Conservation (phyloP, 1,140 invertebrate genomes). For the Stegodyphus mimosarum region DNA sequence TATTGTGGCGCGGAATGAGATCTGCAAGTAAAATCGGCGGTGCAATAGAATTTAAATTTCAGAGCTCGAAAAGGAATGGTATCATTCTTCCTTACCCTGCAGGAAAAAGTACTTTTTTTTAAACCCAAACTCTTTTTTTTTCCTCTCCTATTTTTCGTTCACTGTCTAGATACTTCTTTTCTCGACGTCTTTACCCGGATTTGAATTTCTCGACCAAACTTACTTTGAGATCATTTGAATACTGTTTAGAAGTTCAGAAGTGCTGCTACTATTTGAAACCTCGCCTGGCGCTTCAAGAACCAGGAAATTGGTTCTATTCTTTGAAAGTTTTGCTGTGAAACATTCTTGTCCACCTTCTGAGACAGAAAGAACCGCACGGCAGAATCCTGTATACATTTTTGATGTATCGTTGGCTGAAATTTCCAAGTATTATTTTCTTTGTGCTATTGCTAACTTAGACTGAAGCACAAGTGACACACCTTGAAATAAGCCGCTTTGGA, state of each 20-base stretch:
- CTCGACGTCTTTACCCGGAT: conserved; percentile 13
- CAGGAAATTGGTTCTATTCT: conserved; percentile 46
- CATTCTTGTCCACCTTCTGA: background rate
- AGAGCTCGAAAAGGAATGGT: conserved; percentile 1
- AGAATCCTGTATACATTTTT: too few relatives aligned
- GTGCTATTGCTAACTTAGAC: too few relatives aligned
- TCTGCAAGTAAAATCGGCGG: conserved; percentile 38
- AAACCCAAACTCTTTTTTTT: conserved; percentile 14
- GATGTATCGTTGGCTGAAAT: too few relatives aligned
- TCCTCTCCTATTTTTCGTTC: background rate
- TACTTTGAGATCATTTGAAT: conserved; percentile 49
- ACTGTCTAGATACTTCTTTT: background rate
- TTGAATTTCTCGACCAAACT: conserved; percentile 38
- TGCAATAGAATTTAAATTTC: conserved; percentile 45
- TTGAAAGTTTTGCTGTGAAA: background rate
- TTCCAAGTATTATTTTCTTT: too few relatives aligned
- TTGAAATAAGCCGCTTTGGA: too few relatives aligned
- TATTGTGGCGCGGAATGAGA: background rate
- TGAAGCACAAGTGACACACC: too few relatives aligned
- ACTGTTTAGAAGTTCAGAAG: conserved; percentile 38
- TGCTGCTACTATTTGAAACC: conserved; percentile 17
- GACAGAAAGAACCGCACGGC: background rate
- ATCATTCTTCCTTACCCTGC: conserved; percentile 11
- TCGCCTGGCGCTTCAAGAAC: conserved; percentile 1
- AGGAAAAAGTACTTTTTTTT: conserved; percentile 33